phyloP scores from a whole-genome alignment of 2,797 vertebrate genomes.

The Hippopotamyrus pictus region DNA sequence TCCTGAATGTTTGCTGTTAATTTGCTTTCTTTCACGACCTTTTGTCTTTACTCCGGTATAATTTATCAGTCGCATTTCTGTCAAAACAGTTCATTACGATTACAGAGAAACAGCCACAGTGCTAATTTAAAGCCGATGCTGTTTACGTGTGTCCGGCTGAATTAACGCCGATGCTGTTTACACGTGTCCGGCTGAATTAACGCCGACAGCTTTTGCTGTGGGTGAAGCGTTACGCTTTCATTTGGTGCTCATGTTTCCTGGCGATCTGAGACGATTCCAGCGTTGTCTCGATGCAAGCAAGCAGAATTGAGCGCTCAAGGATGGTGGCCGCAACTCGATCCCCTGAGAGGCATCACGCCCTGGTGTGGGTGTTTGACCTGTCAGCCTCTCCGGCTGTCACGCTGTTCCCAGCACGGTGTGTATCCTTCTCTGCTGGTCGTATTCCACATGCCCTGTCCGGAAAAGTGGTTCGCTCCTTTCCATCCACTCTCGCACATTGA shows the following conservation, averaged over 20 bases:
- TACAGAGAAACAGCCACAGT: not conserved
- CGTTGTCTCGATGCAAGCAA: not conserved
- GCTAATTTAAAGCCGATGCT: not conserved
- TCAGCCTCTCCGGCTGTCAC: slow-evolving; percentile 31
- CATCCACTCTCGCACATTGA: slow-evolving; percentile 70
- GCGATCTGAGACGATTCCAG: not conserved
- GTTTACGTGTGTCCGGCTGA: not conserved
- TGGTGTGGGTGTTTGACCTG: not conserved
- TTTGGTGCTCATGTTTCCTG: not conserved
- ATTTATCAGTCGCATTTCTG: not conserved
- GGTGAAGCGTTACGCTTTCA: not conserved
- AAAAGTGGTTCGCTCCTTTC: slow-evolving; percentile 67
- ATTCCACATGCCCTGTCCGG: slow-evolving; percentile 52
- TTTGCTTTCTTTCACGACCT: not conserved
- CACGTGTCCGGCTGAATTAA: not conserved
- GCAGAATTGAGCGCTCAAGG: not conserved
- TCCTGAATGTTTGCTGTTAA: not conserved
- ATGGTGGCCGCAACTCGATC: no score
- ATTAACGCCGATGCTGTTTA: not conserved
- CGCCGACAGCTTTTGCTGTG: not conserved
- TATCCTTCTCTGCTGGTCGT: slow-evolving; percentile 55
- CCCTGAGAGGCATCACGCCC: not conserved
- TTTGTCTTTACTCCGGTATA: not conserved
- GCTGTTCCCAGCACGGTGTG: slow-evolving; percentile 47
- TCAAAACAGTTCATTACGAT: not conserved